These are phyloP conservation scores for Diuraphis noxia DNA, from an alignment of 1,140 invertebrate species.

Conservation along the genomic window DNA sequence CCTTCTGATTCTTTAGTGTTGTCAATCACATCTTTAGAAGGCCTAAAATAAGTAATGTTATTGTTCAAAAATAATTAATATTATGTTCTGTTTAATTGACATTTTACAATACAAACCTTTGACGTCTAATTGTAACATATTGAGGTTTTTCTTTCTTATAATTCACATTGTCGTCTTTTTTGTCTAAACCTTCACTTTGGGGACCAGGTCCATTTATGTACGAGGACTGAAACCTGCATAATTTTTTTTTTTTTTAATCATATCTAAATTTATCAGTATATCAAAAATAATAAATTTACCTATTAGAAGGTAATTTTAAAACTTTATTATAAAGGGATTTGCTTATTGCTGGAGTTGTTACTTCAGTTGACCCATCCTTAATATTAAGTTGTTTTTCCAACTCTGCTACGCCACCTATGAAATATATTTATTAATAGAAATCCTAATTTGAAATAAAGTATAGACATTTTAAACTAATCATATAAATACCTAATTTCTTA, in stretches of 20 bases:
- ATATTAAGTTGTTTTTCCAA: slow-evolving; percentile 75
- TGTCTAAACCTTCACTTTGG: slow-evolving; percentile 71
- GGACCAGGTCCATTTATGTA: slow-evolving; percentile 63
- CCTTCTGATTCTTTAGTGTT: slow-evolving; percentile 19
- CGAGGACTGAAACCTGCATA: slow-evolving; percentile 56
- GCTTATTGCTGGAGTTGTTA: slow-evolving; percentile 67
- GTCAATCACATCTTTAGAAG: slow-evolving; percentile 47
- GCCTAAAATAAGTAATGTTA: slow-evolving; percentile 12
- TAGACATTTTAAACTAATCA: not conserved
- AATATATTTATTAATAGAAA: not conserved
- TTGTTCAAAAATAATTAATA: not conserved
- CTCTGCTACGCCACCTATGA: slow-evolving; percentile 74
- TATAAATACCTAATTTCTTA: slow-evolving; percentile 70
- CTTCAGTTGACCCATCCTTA: slow-evolving; percentile 61
- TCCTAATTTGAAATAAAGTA: not conserved
- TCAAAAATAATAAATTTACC: slow-evolving; percentile 45
- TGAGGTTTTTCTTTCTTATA: slow-evolving; percentile 67
- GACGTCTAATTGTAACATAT: slow-evolving; percentile 63
- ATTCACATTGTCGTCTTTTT: slow-evolving; percentile 54
- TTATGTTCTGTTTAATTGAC: not conserved
- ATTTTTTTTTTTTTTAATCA: not conserved
- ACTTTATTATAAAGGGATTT: slow-evolving; percentile 70
- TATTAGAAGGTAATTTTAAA: slow-evolving; percentile 50
- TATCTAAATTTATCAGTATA: not conserved
- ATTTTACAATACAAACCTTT: slow-evolving; percentile 56